Conservation (phyloP, 1,140 invertebrate genomes). For the Drosophila busckii region DNA sequence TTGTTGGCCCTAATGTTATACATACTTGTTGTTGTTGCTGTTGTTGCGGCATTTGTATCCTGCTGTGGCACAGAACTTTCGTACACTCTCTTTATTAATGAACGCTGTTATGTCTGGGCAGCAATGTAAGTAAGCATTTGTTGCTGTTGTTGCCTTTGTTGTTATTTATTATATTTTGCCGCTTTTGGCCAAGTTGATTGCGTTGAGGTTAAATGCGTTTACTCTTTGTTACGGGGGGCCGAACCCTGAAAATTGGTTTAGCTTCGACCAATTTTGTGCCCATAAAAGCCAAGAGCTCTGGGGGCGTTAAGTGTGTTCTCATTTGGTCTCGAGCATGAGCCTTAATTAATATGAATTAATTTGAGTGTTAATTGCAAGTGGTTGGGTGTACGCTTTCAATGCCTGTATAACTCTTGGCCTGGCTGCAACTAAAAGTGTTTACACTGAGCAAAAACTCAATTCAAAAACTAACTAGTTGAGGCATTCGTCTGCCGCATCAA, state of each 20-base stretch:
- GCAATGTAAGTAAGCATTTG: conserved; percentile 47
- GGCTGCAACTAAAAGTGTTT: conserved; percentile 40
- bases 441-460: conserved; percentile 53
- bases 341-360: conserved; percentile 77
- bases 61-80: conserved; percentile 60
- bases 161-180: conserved; percentile 66
- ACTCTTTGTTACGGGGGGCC: conserved; percentile 26
- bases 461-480: too few relatives aligned
- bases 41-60: conserved; percentile 32
- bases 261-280: conserved; percentile 17
- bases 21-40: conserved; percentile 12
- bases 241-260: conserved; percentile 7
- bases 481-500: too few relatives aligned
- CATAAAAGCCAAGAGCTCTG: conserved; percentile 61
- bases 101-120: conserved; percentile 65
- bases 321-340: conserved; percentile 48
- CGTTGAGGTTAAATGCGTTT: conserved; percentile 61
- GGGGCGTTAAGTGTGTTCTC: conserved; percentile 68
- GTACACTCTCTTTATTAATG: conserved; percentile 65
- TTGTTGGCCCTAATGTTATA: conserved; percentile 24
- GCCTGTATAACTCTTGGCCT: conserved; percentile 29
- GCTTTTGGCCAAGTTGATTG: conserved; percentile 69
- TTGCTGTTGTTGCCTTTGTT: conserved; percentile 21
- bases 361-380: conserved; percentile 74
- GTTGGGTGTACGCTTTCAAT: conserved; percentile 50